These are phyloP conservation scores for Episyrphus balteatus DNA, from an alignment of 1,140 invertebrate genomes.

Conservation along the genomic window DNA sequence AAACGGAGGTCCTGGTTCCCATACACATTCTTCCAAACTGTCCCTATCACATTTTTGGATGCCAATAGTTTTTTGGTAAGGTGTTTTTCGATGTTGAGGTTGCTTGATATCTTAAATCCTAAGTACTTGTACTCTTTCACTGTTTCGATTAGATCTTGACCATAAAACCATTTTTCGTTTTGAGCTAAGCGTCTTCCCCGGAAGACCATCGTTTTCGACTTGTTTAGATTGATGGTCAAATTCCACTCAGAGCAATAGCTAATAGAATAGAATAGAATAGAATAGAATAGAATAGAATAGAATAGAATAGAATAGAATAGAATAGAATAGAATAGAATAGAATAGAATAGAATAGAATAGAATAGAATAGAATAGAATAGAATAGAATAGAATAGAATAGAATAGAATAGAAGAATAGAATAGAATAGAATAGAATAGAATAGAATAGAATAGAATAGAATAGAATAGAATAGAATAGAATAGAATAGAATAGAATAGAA, in stretches of 20 bases:
- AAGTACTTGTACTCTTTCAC: no score
- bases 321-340: neutral
- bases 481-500: neutral
- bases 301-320: neutral
- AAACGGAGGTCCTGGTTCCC: neutral
- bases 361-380: neutral
- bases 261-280: neutral
- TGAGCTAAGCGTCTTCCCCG: neutral
- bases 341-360: neutral
- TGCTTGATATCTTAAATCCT: neutral
- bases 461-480: neutral
- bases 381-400: neutral
- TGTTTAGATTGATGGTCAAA: neutral
- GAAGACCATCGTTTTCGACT: no score
- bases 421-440: neutral
- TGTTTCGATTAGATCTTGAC: neutral
- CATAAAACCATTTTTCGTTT: neutral
- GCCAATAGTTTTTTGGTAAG: no score
- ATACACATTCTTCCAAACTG: no score
- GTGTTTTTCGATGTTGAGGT: no score
- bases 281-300: neutral
- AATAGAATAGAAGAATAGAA: neutral
- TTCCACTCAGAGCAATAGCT: neutral
- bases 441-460: neutral
- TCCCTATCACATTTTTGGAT: no score